Conservation (phyloP, 1,140 invertebrate genomes). For the Magallana gigas region DNA sequence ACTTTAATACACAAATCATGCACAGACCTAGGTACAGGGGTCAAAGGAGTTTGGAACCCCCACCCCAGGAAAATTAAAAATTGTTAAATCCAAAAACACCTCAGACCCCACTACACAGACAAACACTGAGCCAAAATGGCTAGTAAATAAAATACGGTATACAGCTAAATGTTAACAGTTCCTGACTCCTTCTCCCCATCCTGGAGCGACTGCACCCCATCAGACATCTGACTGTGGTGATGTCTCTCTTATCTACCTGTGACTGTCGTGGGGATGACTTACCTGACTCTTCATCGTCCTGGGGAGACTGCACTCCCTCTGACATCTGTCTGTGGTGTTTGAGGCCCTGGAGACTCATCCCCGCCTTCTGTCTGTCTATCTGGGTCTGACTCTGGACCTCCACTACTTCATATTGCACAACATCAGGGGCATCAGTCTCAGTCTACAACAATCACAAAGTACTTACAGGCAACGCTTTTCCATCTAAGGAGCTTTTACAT, state of each 20-base stretch:
- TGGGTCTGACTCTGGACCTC: conserved; percentile 91
- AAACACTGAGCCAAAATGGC: not conserved
- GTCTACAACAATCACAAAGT: conserved; percentile 55
- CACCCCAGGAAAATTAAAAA: too few species aligned
- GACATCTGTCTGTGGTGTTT: conserved; percentile 80
- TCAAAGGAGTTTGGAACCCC: too few species aligned
- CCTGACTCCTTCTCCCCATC: not conserved
- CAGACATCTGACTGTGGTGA: too few species aligned
- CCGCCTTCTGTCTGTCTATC: conserved; percentile 85
- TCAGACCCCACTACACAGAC: too few species aligned
- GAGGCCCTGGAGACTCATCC: conserved; percentile 84
- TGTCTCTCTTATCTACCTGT: too few species aligned
- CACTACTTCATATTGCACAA: conserved; percentile 87
- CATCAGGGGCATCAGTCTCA: conserved; percentile 57
- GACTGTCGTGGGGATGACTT: conserved; percentile 46
- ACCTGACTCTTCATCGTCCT: conserved; percentile 87
- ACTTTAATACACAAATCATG: too few species aligned
- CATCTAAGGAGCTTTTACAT: too few species aligned
- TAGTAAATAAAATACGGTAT: not conserved
- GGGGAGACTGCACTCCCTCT: conserved; percentile 77
- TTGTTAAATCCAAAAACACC: too few species aligned
- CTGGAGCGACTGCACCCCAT: too few species aligned
- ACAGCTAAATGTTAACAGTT: not conserved
- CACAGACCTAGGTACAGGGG: too few species aligned
- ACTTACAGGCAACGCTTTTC: not conserved